phyloP scores from a whole-genome alignment of 2,888 invertebrate genomes.

The Lucinisca nassula region DNA sequence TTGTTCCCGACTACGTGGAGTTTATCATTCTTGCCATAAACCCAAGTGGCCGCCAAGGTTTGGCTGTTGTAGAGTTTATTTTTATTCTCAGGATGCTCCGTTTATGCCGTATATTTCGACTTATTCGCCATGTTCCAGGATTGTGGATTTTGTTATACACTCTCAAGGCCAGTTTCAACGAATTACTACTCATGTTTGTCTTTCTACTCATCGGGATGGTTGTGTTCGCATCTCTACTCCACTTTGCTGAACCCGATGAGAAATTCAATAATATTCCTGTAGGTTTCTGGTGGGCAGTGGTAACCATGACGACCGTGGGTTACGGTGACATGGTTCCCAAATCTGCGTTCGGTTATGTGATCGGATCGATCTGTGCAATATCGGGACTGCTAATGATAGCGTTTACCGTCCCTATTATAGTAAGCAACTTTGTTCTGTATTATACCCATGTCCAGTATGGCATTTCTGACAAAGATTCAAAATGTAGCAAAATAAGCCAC shows the following conservation, averaged over 20 bases:
- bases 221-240: constrained; percentile 86
- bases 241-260: constrained; percentile 83
- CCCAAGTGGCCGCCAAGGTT: constrained; percentile 73
- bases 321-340: constrained; percentile 86
- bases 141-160: constrained; percentile 86
- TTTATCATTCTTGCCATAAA: constrained; percentile 78
- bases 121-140: constrained; percentile 85
- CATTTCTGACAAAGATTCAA: constrained; percentile 63
- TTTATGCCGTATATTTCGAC: constrained; percentile 84
- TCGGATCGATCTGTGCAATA: constrained; percentile 85
- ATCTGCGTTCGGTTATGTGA: constrained; percentile 82
- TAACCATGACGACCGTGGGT: constrained; percentile 87
- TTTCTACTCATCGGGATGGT: constrained; percentile 87
- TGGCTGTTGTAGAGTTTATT: constrained; percentile 83
- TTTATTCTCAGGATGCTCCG: constrained; percentile 84
- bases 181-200: constrained; percentile 85
- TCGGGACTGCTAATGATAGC: constrained; percentile 86
- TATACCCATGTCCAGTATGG: constrained; percentile 86
- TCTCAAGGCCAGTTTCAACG: constrained; percentile 86
- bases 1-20: constrained; percentile 85
- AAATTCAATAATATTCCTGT: constrained; percentile 86
- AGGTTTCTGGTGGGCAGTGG: constrained; percentile 87
- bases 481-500: constrained; percentile 5
- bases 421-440: constrained; percentile 87
- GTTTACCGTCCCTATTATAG: constrained; percentile 86